Base-by-base conservation (phyloP, 2,888 invertebrate species). In the Agapostemon virescens region DNA sequence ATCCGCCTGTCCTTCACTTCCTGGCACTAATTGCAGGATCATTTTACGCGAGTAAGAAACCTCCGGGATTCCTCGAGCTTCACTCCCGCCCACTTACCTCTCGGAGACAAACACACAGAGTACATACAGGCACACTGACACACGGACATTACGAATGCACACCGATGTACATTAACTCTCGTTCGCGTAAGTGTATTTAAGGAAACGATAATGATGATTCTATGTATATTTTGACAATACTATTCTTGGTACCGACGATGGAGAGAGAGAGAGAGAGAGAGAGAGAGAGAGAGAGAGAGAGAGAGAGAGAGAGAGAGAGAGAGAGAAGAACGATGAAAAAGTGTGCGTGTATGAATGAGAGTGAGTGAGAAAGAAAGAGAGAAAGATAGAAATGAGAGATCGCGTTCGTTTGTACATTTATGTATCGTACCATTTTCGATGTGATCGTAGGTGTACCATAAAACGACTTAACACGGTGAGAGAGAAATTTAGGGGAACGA, bases 181-280 rank as follows among this genome's bases (percentile, higher is more conserved):
- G 86, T 89, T 86, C 26, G 84, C 84, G 81, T 87, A 85, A 87
- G 86, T 77, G 83, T 85, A 84, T 84, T 81, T 82, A 70, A 77
- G 66, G 40, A 40, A 71, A 72, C 72, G 55, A 80, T 84, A 73
- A 82, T 79, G 70, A 87, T 76, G 82, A 88, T 86, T 90, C 85
- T 85, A 87, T 91, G 90, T 91, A 92, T 91, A 91, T 91, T 91
- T 91, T 91, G 90, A 92, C 90, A 91, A 90, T 90, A 91, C 88
- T 89, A 88, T 90, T 88, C 87, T 89, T 87, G 89, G 87, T 87
- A 88, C 79, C 75, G 83, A 77, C 74, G 73, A 85, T 78, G 70
- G 70, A 79, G 78, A 81, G n/a, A n/a, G n/a, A n/a, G n/a, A n/a
- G n/a, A n/a, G n/a, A n/a, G n/a, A n/a, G n/a, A n/a, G n/a, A n/a